Percentiles rank a stretch among this genome's conserved stretches.
Conservation (phyloP, 2,113 vertebrate species). For the Nyctibius bracteatus region DNA sequence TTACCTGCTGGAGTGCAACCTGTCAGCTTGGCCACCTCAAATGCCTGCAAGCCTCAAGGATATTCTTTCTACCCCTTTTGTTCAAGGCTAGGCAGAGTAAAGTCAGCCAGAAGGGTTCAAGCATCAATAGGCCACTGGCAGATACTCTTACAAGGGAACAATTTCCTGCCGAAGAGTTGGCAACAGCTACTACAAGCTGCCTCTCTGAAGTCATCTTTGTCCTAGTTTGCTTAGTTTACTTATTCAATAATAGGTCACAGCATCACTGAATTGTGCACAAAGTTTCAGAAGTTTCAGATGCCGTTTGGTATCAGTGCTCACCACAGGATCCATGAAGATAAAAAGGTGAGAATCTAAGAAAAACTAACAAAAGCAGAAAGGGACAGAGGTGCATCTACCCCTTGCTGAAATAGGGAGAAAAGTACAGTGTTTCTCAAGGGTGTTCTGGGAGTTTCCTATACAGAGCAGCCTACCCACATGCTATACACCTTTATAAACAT, state of each 20-base stretch:
- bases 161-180: background rate
- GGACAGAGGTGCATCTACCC: background rate
- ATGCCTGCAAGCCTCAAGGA: background rate
- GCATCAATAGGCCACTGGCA: background rate
- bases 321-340: background rate
- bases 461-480: background rate
- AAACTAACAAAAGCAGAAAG: background rate
- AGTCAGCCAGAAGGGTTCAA: background rate
- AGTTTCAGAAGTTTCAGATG: background rate
- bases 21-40: slow-evolving; percentile 48
- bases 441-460: background rate
- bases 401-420: background rate
- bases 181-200: background rate
- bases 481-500: background rate
- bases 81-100: background rate
- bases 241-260: background rate
- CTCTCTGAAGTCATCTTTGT: background rate
- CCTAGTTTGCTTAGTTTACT: background rate
- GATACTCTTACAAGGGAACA: background rate
- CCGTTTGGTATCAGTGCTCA: fast-evolving
- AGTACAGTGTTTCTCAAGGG: background rate
- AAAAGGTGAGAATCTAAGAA: background rate
- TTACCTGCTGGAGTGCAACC: slow-evolving; percentile 53
- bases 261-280: fast-evolving
- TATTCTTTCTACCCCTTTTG: background rate